These are phyloP conservation scores for Eupeodes latifasciatus DNA, from an alignment of 2,888 invertebrate species.

Conservation along the genomic window DNA sequence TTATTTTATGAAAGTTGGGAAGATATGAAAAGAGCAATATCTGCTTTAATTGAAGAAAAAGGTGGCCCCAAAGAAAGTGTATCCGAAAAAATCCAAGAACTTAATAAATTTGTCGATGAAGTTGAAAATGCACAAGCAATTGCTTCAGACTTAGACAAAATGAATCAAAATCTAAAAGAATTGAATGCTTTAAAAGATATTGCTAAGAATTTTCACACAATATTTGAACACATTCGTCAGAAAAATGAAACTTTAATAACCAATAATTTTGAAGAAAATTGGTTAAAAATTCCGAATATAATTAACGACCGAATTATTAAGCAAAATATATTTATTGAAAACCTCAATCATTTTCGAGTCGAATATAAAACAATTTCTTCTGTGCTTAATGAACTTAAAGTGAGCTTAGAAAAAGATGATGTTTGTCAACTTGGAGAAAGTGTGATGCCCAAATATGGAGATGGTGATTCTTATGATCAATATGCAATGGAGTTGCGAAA, in stretches of 20 bases:
- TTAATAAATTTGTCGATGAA: constrained; percentile 80
- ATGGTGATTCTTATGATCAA: constrained; percentile 67
- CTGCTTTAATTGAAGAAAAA: constrained; percentile 83
- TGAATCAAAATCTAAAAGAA: constrained; percentile 81
- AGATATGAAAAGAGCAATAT: constrained; percentile 83
- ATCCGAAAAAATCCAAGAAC: constrained; percentile 72
- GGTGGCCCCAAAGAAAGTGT: constrained; percentile 85
- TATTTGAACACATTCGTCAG: constrained; percentile 78
- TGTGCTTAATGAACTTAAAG: constrained; percentile 72
- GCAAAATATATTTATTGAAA: constrained; percentile 83
- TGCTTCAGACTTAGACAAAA: constrained; percentile 79
- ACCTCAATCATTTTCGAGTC: constrained; percentile 82
- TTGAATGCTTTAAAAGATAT: constrained; percentile 81
- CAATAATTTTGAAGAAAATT: constrained; percentile 80
- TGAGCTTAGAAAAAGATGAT: constrained; percentile 70
- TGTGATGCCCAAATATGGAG: constrained; percentile 14
- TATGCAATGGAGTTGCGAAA: constrained; percentile 82
- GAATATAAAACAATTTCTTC: constrained; percentile 81
- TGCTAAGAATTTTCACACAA: constrained; percentile 78
- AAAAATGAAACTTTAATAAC: constrained; percentile 77
- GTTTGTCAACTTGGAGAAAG: constrained; percentile 55
- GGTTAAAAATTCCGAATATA: constrained; percentile 81
- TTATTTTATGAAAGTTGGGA: constrained; percentile 84
- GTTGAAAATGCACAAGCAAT: constrained; percentile 79
- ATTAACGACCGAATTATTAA: constrained; percentile 83